Percentiles rank a stretch among this genome's conserved stretches.
These are phyloP conservation scores for Drosophila fulvimacula DNA, from an alignment of 2,888 invertebrate species.

Conservation along the genomic window DNA sequence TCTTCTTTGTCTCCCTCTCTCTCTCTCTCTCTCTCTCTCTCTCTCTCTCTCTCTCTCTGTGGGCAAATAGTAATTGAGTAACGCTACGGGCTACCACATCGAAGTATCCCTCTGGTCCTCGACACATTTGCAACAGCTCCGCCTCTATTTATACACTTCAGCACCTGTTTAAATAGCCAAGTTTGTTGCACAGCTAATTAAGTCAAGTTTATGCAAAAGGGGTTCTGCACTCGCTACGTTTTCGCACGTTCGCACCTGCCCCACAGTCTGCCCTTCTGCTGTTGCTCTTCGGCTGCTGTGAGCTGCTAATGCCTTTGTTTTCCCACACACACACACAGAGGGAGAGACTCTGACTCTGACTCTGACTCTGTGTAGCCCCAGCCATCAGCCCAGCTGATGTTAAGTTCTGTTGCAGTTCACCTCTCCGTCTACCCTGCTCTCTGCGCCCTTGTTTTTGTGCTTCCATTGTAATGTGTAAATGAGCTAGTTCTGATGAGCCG, in stretches of 20 bases:
- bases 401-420: slow-evolving; percentile 38
- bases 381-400: slow-evolving; percentile 26
- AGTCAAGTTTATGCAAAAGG: slow-evolving; percentile 77
- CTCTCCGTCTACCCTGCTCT: neutral
- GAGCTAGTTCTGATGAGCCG: slow-evolving; percentile 59
- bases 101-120: neutral
- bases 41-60: neutral
- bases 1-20: neutral
- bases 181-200: slow-evolving; percentile 78
- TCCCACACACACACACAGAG: slow-evolving; percentile 20
- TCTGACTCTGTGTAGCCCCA: neutral
- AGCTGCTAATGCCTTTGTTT: slow-evolving; percentile 45
- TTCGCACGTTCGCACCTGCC: slow-evolving; percentile 74
- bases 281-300: neutral
- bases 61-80: slow-evolving; percentile 2
- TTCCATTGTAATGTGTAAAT: slow-evolving; percentile 57
- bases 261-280: neutral
- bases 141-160: slow-evolving; percentile 36
- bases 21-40: neutral
- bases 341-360: neutral
- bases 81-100: neutral
- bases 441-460: neutral
- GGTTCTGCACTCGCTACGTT: slow-evolving; percentile 34
- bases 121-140: slow-evolving; percentile 7
- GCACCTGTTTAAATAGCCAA: slow-evolving; percentile 76